phyloP scores from a whole-genome alignment of 1,140 invertebrate genomes.

The Galleria mellonella region DNA sequence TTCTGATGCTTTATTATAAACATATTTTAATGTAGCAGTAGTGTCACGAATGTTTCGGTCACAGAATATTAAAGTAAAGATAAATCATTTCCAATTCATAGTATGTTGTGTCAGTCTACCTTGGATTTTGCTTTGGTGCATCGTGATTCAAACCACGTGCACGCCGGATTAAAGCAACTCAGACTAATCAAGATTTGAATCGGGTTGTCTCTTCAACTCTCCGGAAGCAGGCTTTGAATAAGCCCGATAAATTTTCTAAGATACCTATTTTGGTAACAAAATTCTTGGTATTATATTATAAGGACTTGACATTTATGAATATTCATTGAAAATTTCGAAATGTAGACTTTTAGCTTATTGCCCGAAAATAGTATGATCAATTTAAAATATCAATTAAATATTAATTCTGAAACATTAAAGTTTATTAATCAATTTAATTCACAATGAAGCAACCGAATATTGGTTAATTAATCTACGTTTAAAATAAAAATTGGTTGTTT shows the following conservation, averaged over 20 bases:
- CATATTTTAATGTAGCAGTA: too few relatives aligned
- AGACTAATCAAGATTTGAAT: conserved; percentile 23
- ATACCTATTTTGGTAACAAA: too few relatives aligned
- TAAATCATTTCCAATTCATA: not conserved
- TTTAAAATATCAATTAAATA: too few relatives aligned
- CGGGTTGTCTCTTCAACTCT: conserved; percentile 7
- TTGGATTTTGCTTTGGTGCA: not conserved
- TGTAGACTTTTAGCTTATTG: too few relatives aligned
- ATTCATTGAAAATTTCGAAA: too few relatives aligned
- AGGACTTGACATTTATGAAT: too few relatives aligned
- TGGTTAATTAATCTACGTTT: conserved; percentile 32
- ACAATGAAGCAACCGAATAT: conserved; percentile 10
- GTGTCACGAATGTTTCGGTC: too few relatives aligned
- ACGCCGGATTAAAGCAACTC: conserved; percentile 5
- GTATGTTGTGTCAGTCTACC: not conserved
- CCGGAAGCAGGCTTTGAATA: conserved; percentile 4
- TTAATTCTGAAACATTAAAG: too few relatives aligned
- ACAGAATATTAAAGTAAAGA: not conserved
- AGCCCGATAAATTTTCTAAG: too few relatives aligned
- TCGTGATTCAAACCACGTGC: conserved; percentile 17
- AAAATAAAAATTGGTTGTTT: conserved; percentile 28
- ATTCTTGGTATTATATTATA: too few relatives aligned
- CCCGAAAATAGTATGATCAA: too few relatives aligned
- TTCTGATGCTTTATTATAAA: too few relatives aligned
- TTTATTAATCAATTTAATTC: conserved; percentile 27